These are phyloP conservation scores for Peromyscus attwateri DNA, from an alignment of 2,797 vertebrate species.

Conservation along the genomic window DNA sequence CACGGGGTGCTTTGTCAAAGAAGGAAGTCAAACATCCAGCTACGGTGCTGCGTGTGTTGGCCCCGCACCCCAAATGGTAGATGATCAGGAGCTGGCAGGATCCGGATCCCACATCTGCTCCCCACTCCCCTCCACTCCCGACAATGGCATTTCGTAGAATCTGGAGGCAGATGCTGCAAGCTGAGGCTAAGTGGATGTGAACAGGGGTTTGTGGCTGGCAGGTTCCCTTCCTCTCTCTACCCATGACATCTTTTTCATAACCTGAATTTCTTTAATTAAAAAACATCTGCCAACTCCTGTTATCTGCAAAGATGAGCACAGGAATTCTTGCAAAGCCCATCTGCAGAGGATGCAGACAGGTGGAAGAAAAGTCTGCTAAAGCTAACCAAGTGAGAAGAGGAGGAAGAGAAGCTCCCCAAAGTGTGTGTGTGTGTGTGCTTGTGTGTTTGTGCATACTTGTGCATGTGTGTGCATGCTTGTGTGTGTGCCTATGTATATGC, in stretches of 20 bases:
- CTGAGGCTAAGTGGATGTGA: conserved; percentile 70
- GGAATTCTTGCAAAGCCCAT: conserved; percentile 82
- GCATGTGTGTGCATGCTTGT: neutral
- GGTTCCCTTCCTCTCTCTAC: conserved; percentile 86
- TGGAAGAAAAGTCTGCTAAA: conserved; percentile 77
- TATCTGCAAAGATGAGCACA: conserved; percentile 80
- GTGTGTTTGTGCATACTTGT: neutral
- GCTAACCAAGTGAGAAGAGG: neutral
- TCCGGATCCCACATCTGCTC: conserved; percentile 40
- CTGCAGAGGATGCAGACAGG: conserved; percentile 83
- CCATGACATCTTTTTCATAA: conserved; percentile 89
- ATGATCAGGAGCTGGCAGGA: conserved; percentile 38
- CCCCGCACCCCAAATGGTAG: neutral
- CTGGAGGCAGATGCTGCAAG: conserved; percentile 89
- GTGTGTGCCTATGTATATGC: too few species aligned
- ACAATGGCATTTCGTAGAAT: conserved; percentile 71
- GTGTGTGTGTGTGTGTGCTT: neutral
- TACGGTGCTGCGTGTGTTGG: neutral
- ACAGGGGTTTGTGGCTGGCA: conserved; percentile 48
- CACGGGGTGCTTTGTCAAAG: neutral
- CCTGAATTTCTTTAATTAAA: conserved; percentile 89
- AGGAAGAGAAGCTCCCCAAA: neutral
- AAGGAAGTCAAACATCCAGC: neutral
- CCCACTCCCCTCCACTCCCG: conserved; percentile 50
- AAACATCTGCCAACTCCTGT: conserved; percentile 87